Conservation (phyloP, 2,797 vertebrate species). For the Paguma larvata region DNA sequence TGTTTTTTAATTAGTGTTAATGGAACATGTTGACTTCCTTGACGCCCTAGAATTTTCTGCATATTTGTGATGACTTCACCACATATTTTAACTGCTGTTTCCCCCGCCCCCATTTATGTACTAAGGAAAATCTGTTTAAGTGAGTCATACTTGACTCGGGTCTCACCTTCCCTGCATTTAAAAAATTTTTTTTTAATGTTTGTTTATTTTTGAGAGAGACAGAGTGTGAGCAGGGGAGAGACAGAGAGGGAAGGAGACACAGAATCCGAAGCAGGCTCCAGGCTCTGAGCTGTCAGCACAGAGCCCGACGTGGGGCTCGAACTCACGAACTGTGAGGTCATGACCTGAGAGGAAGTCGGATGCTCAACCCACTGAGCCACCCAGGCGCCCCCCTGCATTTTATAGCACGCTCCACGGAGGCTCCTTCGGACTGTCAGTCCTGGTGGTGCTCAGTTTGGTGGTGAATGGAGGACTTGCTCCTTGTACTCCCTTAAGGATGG, state of each 20-base stretch:
- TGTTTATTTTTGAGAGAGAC: no score
- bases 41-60: background rate
- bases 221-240: no score
- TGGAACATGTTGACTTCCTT: conserved; percentile 2
- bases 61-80: conserved; percentile 45
- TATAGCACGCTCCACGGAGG: background rate
- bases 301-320: no score
- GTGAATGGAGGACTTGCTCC: background rate
- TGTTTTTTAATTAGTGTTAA: conserved; percentile 50
- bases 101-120: conserved; percentile 4
- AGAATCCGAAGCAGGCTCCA: no score
- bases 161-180: background rate
- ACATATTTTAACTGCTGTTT: background rate
- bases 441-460: background rate
- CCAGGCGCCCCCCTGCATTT: background rate
- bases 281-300: no score
- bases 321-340: no score
- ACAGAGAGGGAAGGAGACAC: no score
- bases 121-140: conserved; percentile 36
- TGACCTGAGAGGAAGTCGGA: no score
- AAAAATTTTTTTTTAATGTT: no score
- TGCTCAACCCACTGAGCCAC: no score
- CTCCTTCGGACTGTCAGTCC: background rate
- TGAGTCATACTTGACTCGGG: background rate
- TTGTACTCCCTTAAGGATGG: background rate